Base-by-base conservation (phyloP, 2,113 vertebrate genomes). In the Zosterops hypoxanthus region DNA sequence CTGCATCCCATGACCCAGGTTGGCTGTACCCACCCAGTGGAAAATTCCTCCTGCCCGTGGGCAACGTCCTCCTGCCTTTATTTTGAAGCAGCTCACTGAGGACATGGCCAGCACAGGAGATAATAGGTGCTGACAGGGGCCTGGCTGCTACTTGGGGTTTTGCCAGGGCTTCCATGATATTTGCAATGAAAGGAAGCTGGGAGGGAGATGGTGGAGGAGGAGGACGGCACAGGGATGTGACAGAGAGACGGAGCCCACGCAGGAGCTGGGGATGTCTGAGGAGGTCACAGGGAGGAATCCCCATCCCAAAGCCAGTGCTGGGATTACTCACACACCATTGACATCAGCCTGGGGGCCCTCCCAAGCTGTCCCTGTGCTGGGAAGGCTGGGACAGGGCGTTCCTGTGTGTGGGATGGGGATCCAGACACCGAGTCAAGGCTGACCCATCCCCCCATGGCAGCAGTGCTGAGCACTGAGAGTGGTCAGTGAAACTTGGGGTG, bases 61-160 rank as follows among this genome's bases (percentile, higher is more conserved):
- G 73, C 65, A 94, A 46, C 0, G 2, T 95, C 86, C 71, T 81
- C 14, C 79, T 92, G 94, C 76, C 50, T 95, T 88, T 83, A 77
- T 95, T 95, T 91, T 91, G 86, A 72, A 87, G 84, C 59, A 57
- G 73, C 47, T 80, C 5, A 0, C 82, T 87, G 56, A 92, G 93
- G 90, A 72, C 59, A 39, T 8, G 16, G 75, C 76, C 82, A 55
- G 12, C 3, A 9, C 79, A 84, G 22, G 88, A 97, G 95, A 96
- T 97, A 97, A 92, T 29, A 34, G 90, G 77, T 87, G 95, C 91
- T 95, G 95, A 97, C 64, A 95, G 90, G 59, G 96, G 39, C 42
- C 87, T 97, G 92, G 87, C 95, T 96, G 85, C 88, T 78, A 36
- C 59, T 6, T 85, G 60, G 78, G 60, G 5, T 61, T 84, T 57